Percentiles rank a stretch among this genome's conserved stretches.
Conservation (phyloP, 2,888 invertebrate species). For the Polydrusus tereticollis region DNA sequence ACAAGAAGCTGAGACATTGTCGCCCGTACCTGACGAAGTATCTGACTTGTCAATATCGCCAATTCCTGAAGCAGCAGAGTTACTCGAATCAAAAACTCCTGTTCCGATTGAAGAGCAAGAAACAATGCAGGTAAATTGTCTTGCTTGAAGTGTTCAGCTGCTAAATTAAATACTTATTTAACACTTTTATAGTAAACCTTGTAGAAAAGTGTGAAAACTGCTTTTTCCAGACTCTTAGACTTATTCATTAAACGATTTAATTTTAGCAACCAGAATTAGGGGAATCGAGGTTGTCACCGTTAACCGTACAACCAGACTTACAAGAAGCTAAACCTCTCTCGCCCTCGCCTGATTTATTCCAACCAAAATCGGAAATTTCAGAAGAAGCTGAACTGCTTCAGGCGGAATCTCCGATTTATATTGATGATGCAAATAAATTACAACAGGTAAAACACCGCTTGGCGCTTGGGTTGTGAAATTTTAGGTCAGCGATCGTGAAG, state of each 20-base stretch:
- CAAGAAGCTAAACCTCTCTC: background rate
- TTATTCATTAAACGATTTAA: background rate
- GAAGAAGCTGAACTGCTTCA: background rate
- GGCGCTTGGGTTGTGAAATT: background rate
- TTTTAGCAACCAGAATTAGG: background rate
- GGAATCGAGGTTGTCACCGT: background rate
- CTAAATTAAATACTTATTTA: no score
- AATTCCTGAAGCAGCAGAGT: background rate
- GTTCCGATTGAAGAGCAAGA: background rate
- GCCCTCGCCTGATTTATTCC: background rate
- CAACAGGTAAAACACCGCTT: background rate
- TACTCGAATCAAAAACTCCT: background rate
- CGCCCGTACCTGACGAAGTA: slow-evolving; percentile 14
- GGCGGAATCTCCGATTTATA: background rate
- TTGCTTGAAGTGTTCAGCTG: background rate
- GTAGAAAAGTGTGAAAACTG: no score
- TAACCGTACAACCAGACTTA: background rate
- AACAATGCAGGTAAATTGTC: background rate
- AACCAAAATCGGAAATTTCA: slow-evolving; percentile 5
- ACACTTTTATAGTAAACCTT: no score
- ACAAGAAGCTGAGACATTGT: background rate
- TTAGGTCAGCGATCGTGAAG: no score
- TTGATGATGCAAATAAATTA: background rate
- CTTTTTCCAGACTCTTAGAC: no score
- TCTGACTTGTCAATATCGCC: slow-evolving; percentile 16